Conservation (phyloP, 2,113 vertebrate species). For the Gymnobelideus leadbeateri region DNA sequence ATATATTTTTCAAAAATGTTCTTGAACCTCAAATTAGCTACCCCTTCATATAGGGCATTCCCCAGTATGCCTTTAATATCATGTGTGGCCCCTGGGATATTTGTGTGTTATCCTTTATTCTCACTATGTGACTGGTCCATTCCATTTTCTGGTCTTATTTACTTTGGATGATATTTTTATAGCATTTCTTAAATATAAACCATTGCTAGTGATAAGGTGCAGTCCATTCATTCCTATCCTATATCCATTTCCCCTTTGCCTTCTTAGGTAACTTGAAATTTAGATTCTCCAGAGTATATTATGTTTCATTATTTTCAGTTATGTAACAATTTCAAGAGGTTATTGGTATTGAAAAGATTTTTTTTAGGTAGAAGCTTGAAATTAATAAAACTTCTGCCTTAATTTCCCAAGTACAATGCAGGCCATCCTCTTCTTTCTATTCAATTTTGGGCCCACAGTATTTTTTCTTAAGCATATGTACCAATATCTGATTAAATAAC, state of each 20-base stretch:
- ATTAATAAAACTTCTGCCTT: not conserved
- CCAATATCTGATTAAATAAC: not conserved
- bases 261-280: not conserved
- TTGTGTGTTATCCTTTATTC: not conserved
- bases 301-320: not conserved
- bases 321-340: not conserved
- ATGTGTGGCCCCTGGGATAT: not conserved
- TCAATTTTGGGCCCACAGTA: not conserved
- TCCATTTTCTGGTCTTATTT: not conserved
- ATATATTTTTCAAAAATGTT: not conserved
- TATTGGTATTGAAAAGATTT: not conserved
- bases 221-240: not conserved
- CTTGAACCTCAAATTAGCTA: not conserved
- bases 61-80: no score
- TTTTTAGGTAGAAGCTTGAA: not conserved
- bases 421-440: not conserved
- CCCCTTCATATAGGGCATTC: not conserved
- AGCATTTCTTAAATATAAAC: not conserved
- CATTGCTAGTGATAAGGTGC: not conserved
- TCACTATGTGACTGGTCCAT: not conserved
- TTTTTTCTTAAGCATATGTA: not conserved
- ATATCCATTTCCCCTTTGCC: not conserved
- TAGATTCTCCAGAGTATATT: not conserved
- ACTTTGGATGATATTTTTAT: not conserved
- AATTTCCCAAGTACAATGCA: not conserved